These are phyloP conservation scores for Euura lappo DNA, from an alignment of 1,140 invertebrate genomes.

Conservation along the genomic window DNA sequence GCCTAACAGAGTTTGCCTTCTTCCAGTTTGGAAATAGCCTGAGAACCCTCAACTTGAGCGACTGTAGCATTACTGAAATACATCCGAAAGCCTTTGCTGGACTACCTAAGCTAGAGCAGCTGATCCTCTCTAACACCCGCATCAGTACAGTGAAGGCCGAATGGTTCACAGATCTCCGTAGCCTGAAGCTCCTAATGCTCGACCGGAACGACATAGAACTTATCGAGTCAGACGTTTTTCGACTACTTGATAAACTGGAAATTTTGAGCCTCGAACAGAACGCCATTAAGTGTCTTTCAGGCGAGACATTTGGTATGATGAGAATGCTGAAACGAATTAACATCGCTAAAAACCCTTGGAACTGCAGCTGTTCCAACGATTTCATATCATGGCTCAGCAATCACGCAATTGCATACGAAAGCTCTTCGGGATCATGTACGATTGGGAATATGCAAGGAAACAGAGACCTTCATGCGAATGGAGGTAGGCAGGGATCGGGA, in stretches of 20 bases:
- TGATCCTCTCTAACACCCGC: constrained; percentile 33
- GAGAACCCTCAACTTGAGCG: constrained; percentile 32
- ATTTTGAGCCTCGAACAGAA: constrained; percentile 34
- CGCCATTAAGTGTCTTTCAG: constrained; percentile 31
- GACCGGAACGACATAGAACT: constrained; percentile 31
- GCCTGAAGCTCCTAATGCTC: constrained; percentile 37
- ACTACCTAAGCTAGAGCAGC: constrained; percentile 37
- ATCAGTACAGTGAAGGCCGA: constrained; percentile 25
- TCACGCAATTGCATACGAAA: constrained; percentile 35
- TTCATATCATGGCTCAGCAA: constrained; percentile 27
- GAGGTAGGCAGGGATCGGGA: not conserved
- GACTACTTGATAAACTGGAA: constrained; percentile 25
- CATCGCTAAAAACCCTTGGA: constrained; percentile 37
- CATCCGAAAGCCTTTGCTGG: constrained; percentile 42
- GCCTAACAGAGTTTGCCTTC: constrained; percentile 34
- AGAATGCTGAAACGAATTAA: constrained; percentile 34
- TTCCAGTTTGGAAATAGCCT: constrained; percentile 47
- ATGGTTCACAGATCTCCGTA: constrained; percentile 40
- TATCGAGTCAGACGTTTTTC: constrained; percentile 30
- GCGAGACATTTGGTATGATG: constrained; percentile 27
- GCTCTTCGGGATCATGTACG: constrained; percentile 30
- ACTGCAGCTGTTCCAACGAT: constrained; percentile 31
- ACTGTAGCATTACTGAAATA: constrained; percentile 35
- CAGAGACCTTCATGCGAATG: too few relatives aligned
- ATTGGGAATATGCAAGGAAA: constrained; percentile 4